Conservation (phyloP, 2,797 vertebrate species). For the Notolabrus celidotus region DNA sequence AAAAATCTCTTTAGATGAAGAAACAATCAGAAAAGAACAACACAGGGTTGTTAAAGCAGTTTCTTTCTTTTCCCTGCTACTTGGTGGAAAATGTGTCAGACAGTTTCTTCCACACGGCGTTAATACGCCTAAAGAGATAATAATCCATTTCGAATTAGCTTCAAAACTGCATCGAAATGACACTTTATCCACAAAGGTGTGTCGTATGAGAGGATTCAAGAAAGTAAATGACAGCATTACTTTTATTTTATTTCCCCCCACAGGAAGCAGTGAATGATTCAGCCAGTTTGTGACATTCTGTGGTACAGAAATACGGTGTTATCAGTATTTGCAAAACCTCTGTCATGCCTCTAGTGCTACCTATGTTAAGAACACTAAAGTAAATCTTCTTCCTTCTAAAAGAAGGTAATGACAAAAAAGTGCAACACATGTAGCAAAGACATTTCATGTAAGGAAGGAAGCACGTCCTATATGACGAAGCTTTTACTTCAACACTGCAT, state of each 20-base stretch:
- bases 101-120: background rate
- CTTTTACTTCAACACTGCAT: no score
- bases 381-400: no score
- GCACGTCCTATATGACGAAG: no score
- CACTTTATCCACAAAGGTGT: background rate
- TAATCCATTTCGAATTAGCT: constrained; percentile 13
- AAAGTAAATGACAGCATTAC: background rate
- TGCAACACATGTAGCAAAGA: no score
- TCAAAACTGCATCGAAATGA: constrained; percentile 1
- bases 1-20: background rate
- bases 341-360: no score
- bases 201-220: background rate
- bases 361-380: no score
- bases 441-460: no score
- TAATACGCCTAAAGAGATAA: background rate
- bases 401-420: no score
- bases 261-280: background rate
- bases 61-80: background rate
- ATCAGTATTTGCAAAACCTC: no score
- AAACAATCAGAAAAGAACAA: background rate
- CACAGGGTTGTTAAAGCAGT: background rate
- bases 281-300: background rate
- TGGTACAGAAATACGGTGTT: no score
- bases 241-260: background rate
- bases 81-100: background rate